Evolutionary conservation across 2,888 invertebrate species (phyloP).

Genomic region (Eustalomyia histrio): DNA sequence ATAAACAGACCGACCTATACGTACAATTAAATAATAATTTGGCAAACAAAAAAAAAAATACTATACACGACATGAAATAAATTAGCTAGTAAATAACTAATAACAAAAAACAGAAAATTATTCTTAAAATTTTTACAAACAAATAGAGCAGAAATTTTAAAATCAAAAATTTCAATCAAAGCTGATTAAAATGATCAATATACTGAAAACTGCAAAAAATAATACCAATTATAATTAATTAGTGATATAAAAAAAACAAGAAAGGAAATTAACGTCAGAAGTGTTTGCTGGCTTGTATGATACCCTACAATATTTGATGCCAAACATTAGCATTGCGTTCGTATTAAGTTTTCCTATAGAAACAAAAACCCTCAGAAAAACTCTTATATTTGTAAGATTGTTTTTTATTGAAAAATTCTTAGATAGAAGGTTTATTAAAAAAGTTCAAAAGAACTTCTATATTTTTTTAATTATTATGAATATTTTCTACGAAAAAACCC

Average conservation of each 20-base stretch:
- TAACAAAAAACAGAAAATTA: slow-evolving; percentile 45
- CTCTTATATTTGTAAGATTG: no score
- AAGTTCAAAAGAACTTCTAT: no score
- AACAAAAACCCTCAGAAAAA: no score
- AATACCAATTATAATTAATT: background rate
- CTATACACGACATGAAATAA: slow-evolving; percentile 40
- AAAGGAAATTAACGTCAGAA: background rate
- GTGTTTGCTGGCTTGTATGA: background rate
- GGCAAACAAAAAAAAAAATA: slow-evolving; percentile 32
- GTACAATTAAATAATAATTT: slow-evolving; percentile 55
- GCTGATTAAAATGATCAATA: slow-evolving; percentile 41
- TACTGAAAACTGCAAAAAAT: slow-evolving; percentile 15
- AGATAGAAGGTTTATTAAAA: no score
- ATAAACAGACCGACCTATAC: slow-evolving; percentile 13
- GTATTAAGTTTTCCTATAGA: no score
- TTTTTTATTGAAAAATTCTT: no score
- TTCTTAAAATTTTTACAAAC: slow-evolving; percentile 37
- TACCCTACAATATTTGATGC: background rate
- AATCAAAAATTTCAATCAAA: slow-evolving; percentile 35
- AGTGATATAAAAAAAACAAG: background rate
- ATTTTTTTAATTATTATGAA: no score
- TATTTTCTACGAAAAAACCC: no score
- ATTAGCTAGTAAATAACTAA: slow-evolving; percentile 28
- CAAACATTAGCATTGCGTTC: no score
- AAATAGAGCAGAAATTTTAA: slow-evolving; percentile 58